These are phyloP conservation scores for Phenganax stokvisi DNA, from an alignment of 92 coral and sea anemone genomes.

Conservation along the genomic window DNA sequence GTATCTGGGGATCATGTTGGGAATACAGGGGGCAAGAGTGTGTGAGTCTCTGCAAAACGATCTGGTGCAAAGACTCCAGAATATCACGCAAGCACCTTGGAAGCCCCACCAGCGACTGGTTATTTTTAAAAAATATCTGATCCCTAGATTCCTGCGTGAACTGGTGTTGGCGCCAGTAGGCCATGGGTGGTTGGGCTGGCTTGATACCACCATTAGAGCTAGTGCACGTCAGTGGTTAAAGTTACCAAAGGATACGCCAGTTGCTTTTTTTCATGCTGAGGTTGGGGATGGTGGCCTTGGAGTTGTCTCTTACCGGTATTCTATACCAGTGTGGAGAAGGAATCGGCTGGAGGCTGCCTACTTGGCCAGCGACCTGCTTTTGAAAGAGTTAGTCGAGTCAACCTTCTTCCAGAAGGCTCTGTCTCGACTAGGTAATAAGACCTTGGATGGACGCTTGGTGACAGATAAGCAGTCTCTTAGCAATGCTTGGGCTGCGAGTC, in stretches of 20 bases:
- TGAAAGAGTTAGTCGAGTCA: too few species aligned
- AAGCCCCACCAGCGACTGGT: constrained; percentile 44
- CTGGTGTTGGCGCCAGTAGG: too few species aligned
- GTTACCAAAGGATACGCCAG: neutral
- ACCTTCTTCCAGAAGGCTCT: too few species aligned
- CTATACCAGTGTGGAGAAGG: too few species aligned
- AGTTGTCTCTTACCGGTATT: too few species aligned
- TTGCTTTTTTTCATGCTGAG: constrained; percentile 15
- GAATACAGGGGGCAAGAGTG: neutral
- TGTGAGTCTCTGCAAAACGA: neutral
- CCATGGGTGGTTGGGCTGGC: too few species aligned
- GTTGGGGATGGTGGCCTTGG: too few species aligned
- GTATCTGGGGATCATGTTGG: constrained; percentile 15
- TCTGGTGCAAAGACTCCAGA: neutral
- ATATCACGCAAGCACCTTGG: constrained; percentile 36
- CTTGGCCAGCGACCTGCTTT: too few species aligned
- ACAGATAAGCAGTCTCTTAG: constrained; percentile 6
- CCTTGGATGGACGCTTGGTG: neutral
- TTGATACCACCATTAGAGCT: too few species aligned
- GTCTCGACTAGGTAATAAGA: neutral
- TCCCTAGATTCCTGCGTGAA: constrained; percentile 24
- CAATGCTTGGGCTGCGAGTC: constrained; percentile 4
- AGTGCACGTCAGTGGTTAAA: too few species aligned
- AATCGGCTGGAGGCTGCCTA: too few species aligned
- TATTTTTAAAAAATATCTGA: neutral